Conservation (phyloP, 2,113 vertebrate species). For the Lontra canadensis region DNA sequence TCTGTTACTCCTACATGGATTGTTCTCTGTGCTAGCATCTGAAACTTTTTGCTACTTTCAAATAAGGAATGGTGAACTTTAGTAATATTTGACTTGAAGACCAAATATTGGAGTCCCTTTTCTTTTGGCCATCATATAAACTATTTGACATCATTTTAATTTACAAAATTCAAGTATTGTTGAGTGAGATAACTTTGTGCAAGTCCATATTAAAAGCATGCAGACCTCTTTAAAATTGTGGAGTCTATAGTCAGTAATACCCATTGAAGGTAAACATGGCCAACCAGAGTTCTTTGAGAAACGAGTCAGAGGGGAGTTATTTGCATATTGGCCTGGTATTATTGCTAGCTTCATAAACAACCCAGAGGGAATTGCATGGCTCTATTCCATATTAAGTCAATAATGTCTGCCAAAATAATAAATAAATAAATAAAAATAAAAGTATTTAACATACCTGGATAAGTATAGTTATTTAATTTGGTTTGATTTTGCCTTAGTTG, state of each 20-base stretch:
- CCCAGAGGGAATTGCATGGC: background rate
- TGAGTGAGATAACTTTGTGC: background rate
- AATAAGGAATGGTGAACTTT: background rate
- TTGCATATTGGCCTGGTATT: background rate
- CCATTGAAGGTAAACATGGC: background rate
- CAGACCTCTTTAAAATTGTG: too few relatives aligned
- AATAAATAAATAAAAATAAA: background rate
- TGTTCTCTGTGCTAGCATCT: background rate
- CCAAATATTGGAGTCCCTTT: background rate
- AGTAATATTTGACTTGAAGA: background rate
- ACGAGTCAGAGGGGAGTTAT: background rate
- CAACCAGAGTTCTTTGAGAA: background rate
- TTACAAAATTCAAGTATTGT: background rate
- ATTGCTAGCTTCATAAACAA: background rate
- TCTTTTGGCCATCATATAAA: background rate
- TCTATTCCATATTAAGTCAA: background rate
- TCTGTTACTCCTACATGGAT: background rate
- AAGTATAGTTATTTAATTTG: background rate
- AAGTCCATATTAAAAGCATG: background rate
- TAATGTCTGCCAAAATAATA: background rate
- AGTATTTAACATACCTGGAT: background rate
- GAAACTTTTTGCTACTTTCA: background rate
- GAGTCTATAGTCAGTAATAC: background rate
- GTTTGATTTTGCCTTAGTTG: conserved; percentile 16
- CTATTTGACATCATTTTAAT: background rate